phyloP scores from a whole-genome alignment of 2,888 invertebrate genomes.

The Melanostoma scalare region DNA sequence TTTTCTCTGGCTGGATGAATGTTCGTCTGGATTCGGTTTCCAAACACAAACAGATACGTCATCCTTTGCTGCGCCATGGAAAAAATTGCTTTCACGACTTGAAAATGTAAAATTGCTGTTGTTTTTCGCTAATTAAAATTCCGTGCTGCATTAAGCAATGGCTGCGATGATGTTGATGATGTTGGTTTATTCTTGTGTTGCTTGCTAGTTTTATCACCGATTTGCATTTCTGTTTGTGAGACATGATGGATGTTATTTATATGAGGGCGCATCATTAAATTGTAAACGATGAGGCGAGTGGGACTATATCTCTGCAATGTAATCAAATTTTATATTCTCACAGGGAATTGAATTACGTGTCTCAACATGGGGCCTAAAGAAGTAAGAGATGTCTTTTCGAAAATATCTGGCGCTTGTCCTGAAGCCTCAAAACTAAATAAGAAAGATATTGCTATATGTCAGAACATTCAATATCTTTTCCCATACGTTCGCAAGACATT shows the following conservation, averaged over 20 bases:
- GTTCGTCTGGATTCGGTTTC: constrained; percentile 66
- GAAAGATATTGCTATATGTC: no score
- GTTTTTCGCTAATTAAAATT: constrained; percentile 45
- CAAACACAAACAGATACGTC: constrained; percentile 70
- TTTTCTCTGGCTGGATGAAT: constrained; percentile 44
- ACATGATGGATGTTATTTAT: constrained; percentile 4
- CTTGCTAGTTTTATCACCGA: constrained; percentile 58
- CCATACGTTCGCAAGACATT: no score
- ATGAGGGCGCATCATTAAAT: constrained; percentile 21
- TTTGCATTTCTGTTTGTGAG: constrained; percentile 37
- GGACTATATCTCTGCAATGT: no score
- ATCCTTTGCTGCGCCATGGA: constrained; percentile 21
- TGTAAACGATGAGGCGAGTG: constrained; percentile 9
- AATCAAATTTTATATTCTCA: no score
- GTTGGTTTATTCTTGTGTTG: background rate
- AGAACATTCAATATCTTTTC: no score
- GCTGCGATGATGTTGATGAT: constrained; percentile 13
- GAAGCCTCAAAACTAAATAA: no score
- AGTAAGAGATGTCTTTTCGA: no score
- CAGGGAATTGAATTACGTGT: no score
- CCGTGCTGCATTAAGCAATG: constrained; percentile 35
- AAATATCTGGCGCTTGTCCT: no score
- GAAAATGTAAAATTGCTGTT: constrained; percentile 28
- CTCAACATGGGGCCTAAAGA: no score
- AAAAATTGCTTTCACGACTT: constrained; percentile 24